Evolutionary conservation across 2,797 vertebrate genomes (phyloP).

Genomic region (Chaunax sp.): DNA sequence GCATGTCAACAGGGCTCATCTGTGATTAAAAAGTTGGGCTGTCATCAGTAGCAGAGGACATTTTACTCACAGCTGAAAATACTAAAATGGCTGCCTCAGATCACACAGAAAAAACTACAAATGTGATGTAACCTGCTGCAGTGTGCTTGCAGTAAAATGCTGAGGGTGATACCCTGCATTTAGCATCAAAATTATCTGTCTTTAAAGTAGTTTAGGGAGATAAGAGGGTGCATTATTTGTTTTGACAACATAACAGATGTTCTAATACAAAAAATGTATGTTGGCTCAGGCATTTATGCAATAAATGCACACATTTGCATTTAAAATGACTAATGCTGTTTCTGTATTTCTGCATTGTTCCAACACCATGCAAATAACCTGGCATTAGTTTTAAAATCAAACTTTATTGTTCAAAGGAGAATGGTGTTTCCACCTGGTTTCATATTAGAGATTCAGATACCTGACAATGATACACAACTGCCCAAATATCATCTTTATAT

Average conservation of each 20-base stretch:
- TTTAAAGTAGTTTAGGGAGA: constrained; percentile 32
- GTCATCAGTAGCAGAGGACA: constrained; percentile 41
- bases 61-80: constrained; percentile 57
- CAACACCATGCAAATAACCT: constrained; percentile 59
- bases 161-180: constrained; percentile 23
- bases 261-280: neutral
- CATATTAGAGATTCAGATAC: constrained; percentile 14
- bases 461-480: constrained; percentile 19
- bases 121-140: constrained; percentile 68
- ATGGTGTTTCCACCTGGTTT: constrained; percentile 27
- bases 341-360: constrained; percentile 37
- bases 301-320: constrained; percentile 14
- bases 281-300: constrained; percentile 7
- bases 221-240: constrained; percentile 13
- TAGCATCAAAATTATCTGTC: constrained; percentile 34
- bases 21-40: constrained; percentile 30
- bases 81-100: constrained; percentile 87
- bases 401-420: constrained; percentile 69
- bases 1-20: constrained; percentile 7
- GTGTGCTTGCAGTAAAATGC: constrained; percentile 47
- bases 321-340: constrained; percentile 1
- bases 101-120: constrained; percentile 66
- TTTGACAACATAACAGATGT: constrained; percentile 27
- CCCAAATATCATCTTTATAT: neutral
- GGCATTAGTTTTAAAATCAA: constrained; percentile 37